Base-by-base conservation (phyloP, 2,888 invertebrate species). In the Aethes cnicana region DNA sequence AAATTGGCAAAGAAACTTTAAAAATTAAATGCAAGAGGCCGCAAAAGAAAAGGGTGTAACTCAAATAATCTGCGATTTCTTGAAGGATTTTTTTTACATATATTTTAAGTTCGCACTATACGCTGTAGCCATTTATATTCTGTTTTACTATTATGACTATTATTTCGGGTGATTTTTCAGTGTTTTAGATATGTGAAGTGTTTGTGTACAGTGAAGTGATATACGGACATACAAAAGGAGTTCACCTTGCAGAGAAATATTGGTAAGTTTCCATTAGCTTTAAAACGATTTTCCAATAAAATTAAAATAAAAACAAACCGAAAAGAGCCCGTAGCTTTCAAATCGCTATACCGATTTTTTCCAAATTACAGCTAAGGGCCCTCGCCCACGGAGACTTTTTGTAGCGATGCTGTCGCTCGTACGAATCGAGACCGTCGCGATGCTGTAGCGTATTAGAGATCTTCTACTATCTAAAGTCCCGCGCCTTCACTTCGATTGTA, bases 141-240 rank as follows among this genome's bases (percentile, higher is more conserved):
- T 87, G 5, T 86, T 88, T 57, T 86, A 84, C 58, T 81, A 80
- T 56, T 88, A 84, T 64, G 88, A 88, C 55, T 80, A 81, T 58
- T 88, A 84, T 69, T 78, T 86, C 60, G 80, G 79, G 16, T 81
- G 68, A 72, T 58, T 39, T 44, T 49, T 52, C 56, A 56, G 60
- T 63, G 58, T 63, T 63, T 23, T 62, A 65, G 63, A 61, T 56
- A 83, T 83, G 84, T 84, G 84, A 83, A 72, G 70, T 71, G 68
- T 17, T 20, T 23, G 47, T 54, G 54, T 39, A 25, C 17, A 46
- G 47, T 47, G 47, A 21, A 53, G 53, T 47, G 53, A 47, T 8
- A 35, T 12, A 47, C 21, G 48, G 41, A 48, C 18, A 32, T 47
- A 32, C 23, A 35, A 36, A 32, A 57, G 43, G 25, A 49, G 48